phyloP scores from a whole-genome alignment of 2,888 invertebrate species.

The Liopterus haemorrhoidalis region DNA sequence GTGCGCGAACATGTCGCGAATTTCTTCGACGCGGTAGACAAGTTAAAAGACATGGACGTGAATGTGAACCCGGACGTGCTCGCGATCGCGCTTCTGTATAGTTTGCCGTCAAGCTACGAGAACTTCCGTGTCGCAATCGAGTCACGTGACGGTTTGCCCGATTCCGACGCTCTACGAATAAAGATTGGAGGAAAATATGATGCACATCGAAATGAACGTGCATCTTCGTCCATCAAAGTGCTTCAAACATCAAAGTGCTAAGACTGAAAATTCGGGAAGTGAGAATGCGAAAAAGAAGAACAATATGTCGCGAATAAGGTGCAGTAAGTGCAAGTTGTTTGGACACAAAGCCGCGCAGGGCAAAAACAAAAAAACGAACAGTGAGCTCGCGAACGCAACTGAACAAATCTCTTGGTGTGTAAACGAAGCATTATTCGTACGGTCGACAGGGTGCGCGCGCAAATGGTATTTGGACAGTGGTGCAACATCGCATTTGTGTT shows the following conservation, averaged over 20 bases:
- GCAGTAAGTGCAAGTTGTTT: constrained; percentile 8
- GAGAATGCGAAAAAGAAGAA: constrained; percentile 11
- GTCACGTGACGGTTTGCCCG: constrained; percentile 35
- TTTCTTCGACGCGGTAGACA: constrained; percentile 39
- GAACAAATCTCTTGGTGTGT: background rate
- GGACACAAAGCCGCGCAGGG: constrained; percentile 14
- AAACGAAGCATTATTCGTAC: constrained; percentile 4
- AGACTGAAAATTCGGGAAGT: constrained; percentile 11
- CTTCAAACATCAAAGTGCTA: constrained; percentile 1
- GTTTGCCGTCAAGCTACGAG: constrained; percentile 34
- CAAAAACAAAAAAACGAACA: constrained; percentile 7
- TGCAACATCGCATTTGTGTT: constrained; percentile 11
- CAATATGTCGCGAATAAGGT: constrained; percentile 4
- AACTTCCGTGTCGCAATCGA: constrained; percentile 38
- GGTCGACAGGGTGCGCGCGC: background rate
- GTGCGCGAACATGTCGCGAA: constrained; percentile 35
- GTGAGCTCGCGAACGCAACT: too few species aligned
- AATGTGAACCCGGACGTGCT: constrained; percentile 24
- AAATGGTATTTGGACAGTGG: constrained; percentile 13
- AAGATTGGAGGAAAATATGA: constrained; percentile 33
- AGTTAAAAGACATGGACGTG: constrained; percentile 36
- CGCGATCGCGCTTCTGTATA: constrained; percentile 37
- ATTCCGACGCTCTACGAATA: constrained; percentile 29
- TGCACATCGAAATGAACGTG: constrained; percentile 22
- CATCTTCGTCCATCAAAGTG: background rate